phyloP scores from a whole-genome alignment of 2,888 invertebrate genomes.

The Meiosimyza decipiens region DNA sequence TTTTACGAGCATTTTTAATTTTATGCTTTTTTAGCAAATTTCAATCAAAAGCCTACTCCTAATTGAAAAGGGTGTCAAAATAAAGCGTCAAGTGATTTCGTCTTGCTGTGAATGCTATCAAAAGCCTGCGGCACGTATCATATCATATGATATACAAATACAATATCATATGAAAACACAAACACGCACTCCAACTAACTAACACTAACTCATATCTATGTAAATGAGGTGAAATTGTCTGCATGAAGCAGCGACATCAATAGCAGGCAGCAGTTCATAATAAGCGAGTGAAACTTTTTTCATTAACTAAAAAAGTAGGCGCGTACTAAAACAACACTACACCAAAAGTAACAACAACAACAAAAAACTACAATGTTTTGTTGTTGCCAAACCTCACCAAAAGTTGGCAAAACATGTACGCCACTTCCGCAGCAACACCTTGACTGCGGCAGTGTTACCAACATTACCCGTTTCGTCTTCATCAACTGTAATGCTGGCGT shows the following conservation, averaged over 20 bases:
- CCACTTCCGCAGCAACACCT: constrained; percentile 6
- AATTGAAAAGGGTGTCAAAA: constrained; percentile 26
- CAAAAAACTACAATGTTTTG: not conserved
- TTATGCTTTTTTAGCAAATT: no score
- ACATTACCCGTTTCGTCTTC: not conserved
- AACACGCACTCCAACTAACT: not conserved
- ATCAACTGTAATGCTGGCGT: no score
- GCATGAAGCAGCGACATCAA: not conserved
- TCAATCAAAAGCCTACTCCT: not conserved
- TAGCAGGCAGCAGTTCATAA: not conserved
- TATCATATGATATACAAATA: not conserved
- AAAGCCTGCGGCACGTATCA: constrained; percentile 15
- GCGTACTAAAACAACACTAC: constrained; percentile 1
- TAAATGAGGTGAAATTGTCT: constrained; percentile 35
- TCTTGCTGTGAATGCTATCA: constrained; percentile 11
- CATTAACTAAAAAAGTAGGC: constrained; percentile 31
- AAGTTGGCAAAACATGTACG: constrained; percentile 13
- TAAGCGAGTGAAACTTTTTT: constrained; percentile 19
- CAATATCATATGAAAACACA: constrained; percentile 8
- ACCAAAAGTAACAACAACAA: not conserved
- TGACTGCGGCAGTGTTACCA: not conserved
- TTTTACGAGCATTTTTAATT: no score
- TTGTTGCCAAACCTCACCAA: constrained; percentile 6
- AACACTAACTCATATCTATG: constrained; percentile 28
- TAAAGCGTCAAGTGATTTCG: constrained; percentile 18